Evolutionary conservation across 1,140 invertebrate species (phyloP), one percentile per base, ranked within the genome.

Genomic region (Drosophila punjabiensis): DNA sequence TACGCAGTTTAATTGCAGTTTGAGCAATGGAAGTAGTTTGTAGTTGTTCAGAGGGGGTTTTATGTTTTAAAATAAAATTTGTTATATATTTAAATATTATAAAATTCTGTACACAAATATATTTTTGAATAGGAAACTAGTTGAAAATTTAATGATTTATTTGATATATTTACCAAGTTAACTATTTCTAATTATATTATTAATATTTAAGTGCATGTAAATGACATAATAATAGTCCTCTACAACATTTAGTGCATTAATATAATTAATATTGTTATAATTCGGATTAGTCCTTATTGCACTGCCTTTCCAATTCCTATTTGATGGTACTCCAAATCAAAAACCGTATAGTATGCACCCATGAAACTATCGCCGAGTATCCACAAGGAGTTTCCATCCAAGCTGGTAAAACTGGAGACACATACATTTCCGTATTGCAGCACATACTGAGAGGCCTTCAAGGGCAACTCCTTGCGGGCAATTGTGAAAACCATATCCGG

Each of bases 381-480:
- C 71, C 77, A 67, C 14, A 81, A 52, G n/a, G 67, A 43, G 14
- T 20, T 63, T 13, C 77, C 82, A 93, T 99, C 98, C 18, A 81
- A 41, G 41, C 59, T 53, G 37, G 69, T 79, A 14, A 92, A 92
- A 7, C 79, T 73, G 2, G 89, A 85, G 5, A 85, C 78, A 18
- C 89, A 92, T 10, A 60, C 70, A 28, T 50, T 35, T 3, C 75
- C 73, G 37, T 68, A 85, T n/a, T 47, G 98, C 0, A 75, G 62
- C 8, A 92, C 62, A 52, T 92, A 92, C 11, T 76, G 55, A 4
- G 43, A 10, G 5, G 80, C 28, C 6, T 52, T 58, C 5, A 92
- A 11, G 0, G 55, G 52, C 30, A 92, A 91, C 3, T 73, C 64
- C 5, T 33, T 63, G 2, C 81, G 82, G 14, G 75, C 82, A 48